Base-by-base conservation (phyloP, 1,140 invertebrate species). In the Sminthurinus signatus region DNA sequence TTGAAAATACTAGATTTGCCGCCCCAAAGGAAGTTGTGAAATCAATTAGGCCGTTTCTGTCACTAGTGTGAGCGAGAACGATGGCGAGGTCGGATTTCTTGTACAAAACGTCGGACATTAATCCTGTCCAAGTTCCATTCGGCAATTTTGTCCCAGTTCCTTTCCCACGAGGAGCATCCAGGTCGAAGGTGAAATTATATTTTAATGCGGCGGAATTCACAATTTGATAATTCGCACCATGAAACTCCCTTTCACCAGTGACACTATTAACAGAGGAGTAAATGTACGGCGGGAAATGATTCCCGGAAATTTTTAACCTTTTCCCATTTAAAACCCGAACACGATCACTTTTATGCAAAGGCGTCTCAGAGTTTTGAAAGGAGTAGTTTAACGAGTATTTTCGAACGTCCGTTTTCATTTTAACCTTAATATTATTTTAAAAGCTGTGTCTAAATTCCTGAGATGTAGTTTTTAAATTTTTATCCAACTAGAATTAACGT, bases 1-100 rank as follows among this genome's bases (percentile, higher is more conserved):
- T 42, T n/a, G 60, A 19, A 28, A 66, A 66, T 3, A 66, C 32
- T 19, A 66, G 27, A 23, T 61, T 60, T 1, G 64, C 50, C 5
- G 39, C 15, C 0, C 58, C 59, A 43, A 66, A 62, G 1, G 50
- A 43, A 23, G 48, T 42, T n/a, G 52, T 60, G 50, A 66, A 66
- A 51, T 66, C 64, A 4, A 60, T 36, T 2, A 32, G n/a, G 1
- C 39, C 58, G 29, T 61, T 44, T 25, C 64, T 29, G 12, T 55
- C 42, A 17, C 27, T 15, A 8, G 58, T 66, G 50, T 51, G 39
- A 2, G 58, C 60, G 2, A 54, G 43, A 8, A 61, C 51, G 14
- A 60, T 57, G 1, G 64, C 64, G 10, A 61, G 28, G 31, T 66
- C 58, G 1, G 58, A 4, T 51, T 31, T 56, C 28, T 39, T 36